Conservation (phyloP, 2,797 vertebrate genomes). For the Eurystomus glaucurus region DNA sequence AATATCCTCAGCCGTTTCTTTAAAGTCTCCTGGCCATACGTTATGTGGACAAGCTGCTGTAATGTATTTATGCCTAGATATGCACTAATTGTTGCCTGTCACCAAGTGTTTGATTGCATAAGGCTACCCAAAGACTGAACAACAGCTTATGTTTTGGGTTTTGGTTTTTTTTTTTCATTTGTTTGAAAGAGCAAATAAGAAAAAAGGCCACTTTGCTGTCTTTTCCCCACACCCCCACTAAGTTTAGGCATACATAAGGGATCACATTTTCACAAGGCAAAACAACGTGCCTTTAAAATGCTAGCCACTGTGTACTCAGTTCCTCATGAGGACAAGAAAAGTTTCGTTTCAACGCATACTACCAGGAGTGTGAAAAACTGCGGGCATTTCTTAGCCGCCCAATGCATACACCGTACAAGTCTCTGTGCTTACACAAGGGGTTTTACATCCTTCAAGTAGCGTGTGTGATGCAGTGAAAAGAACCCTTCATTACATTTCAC, state of each 20-base stretch:
- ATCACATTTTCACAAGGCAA: not conserved
- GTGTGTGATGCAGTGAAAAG: not conserved
- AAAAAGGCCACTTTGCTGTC: not conserved
- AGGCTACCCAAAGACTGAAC: not conserved
- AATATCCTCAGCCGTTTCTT: not conserved
- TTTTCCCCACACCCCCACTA: accelerated
- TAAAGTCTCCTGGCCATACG: not conserved
- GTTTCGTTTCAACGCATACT: not conserved
- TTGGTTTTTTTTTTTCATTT: not conserved
- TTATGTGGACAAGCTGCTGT: not conserved
- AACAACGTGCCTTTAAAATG: not conserved
- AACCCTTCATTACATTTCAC: not conserved
- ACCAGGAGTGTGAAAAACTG: not conserved
- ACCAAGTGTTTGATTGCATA: not conserved
- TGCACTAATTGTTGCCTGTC: not conserved
- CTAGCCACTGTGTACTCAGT: not conserved
- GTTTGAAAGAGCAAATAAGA: not conserved
- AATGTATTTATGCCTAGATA: not conserved
- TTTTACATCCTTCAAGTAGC: not conserved
- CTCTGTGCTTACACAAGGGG: not conserved
- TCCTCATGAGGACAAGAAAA: not conserved
- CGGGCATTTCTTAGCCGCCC: not conserved
- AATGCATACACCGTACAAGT: accelerated
- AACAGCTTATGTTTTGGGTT: not conserved
- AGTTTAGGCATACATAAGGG: not conserved